Evolutionary conservation across 2,888 invertebrate genomes (phyloP).

Genomic region (Dynastes maya): DNA sequence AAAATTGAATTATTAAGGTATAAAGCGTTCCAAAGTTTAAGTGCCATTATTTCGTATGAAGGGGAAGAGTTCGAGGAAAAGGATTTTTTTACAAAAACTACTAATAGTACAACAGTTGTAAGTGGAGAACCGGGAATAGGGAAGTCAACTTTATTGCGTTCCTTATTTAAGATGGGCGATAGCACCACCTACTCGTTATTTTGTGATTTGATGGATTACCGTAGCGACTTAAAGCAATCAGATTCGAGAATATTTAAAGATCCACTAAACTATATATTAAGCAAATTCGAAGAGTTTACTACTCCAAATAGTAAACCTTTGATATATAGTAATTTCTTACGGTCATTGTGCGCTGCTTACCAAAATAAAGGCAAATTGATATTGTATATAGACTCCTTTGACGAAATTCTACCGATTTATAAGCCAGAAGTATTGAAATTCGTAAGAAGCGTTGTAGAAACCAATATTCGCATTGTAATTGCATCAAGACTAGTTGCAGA

Average conservation of each 20-base stretch:
- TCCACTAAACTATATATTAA: neutral
- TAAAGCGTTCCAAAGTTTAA: neutral
- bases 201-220: slow-evolving; percentile 27
- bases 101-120: neutral
- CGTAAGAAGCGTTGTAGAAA: neutral
- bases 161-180: neutral
- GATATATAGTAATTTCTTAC: slow-evolving; percentile 3
- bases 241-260: neutral
- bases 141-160: slow-evolving; percentile 7
- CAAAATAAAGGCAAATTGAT: neutral
- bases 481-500: slow-evolving; percentile 19
- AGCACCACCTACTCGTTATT: neutral
- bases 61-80: neutral
- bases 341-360: neutral
- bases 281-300: slow-evolving; percentile 1
- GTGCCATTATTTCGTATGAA: neutral
- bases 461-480: slow-evolving; percentile 12
- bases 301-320: neutral
- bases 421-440: slow-evolving; percentile 15
- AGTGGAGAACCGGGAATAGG: slow-evolving; percentile 35
- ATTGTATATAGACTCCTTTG: slow-evolving; percentile 33
- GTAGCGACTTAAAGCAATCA: neutral
- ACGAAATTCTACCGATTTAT: slow-evolving; percentile 30
- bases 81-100: slow-evolving; percentile 13
- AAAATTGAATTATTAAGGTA: slow-evolving; percentile 13